Conservation (phyloP, 2,113 vertebrate genomes). For the Neogobius melanostomus region DNA sequence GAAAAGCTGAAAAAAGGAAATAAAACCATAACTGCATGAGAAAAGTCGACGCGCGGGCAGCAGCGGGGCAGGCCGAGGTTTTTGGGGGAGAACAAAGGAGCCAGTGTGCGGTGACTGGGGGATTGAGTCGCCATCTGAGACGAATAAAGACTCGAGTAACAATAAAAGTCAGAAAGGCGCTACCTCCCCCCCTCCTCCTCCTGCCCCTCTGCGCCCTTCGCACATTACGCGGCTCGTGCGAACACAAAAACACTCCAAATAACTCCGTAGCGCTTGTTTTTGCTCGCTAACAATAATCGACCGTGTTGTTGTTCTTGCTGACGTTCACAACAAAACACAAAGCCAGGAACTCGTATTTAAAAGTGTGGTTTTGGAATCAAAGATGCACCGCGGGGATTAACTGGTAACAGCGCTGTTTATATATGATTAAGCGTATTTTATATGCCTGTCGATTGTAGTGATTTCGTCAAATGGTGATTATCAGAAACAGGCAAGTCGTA, state of each 20-base stretch:
- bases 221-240: neutral
- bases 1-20: neutral
- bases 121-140: slow-evolving; percentile 70
- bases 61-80: neutral
- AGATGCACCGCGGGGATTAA: slow-evolving; percentile 34
- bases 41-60: slow-evolving; percentile 10
- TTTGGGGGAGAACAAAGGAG: slow-evolving; percentile 62
- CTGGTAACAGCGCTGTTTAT: neutral
- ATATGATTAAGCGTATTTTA: neutral
- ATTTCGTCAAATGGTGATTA: slow-evolving; percentile 9
- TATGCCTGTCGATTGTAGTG: neutral
- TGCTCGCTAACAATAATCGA: slow-evolving; percentile 32
- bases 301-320: neutral
- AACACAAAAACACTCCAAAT: slow-evolving; percentile 14
- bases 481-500: slow-evolving; percentile 21
- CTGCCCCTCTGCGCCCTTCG: slow-evolving; percentile 1
- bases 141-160: slow-evolving; percentile 74
- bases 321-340: slow-evolving; percentile 21
- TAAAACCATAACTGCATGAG: slow-evolving; percentile 17
- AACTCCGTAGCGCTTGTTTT: neutral
- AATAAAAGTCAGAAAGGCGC: slow-evolving; percentile 70
- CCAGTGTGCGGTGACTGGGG: slow-evolving; percentile 65
- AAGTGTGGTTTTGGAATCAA: slow-evolving; percentile 36
- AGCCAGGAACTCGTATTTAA: slow-evolving; percentile 12
- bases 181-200: slow-evolving; percentile 47